Evolutionary conservation across 2,797 vertebrate species (phyloP).

Genomic region (Muscicapa comitata): DNA sequence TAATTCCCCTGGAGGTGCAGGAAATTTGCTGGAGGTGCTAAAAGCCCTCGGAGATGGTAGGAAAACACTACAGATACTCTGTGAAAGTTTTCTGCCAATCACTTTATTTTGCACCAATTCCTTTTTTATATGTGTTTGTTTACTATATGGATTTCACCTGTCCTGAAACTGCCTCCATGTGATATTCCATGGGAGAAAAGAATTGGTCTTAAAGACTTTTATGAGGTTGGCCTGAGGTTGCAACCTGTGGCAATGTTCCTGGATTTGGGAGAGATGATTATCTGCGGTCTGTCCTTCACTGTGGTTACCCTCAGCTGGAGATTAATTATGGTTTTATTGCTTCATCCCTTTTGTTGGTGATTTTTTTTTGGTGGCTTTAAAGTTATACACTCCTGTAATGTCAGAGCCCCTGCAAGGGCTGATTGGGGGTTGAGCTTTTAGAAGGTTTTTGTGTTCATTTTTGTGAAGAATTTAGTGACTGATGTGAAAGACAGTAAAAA

Average conservation of each 20-base stretch:
- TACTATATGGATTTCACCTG: not conserved
- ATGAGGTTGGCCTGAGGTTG: slow-evolving; percentile 32
- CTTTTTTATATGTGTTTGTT: slow-evolving; percentile 22
- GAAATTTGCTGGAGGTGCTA: slow-evolving; percentile 40
- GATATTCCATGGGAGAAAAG: not conserved
- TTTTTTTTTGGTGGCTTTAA: not conserved
- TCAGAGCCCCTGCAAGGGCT: not conserved
- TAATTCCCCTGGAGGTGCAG: slow-evolving; percentile 20
- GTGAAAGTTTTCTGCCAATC: not conserved
- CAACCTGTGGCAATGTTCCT: slow-evolving; percentile 41
- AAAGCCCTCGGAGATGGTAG: not conserved
- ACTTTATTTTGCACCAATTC: slow-evolving; percentile 12
- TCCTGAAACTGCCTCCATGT: not conserved
- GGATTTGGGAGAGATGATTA: slow-evolving; percentile 20
- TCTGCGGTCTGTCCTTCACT: not conserved
- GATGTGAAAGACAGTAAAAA: not conserved
- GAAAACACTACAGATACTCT: not conserved
- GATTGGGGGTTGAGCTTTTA: not conserved
- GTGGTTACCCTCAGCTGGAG: slow-evolving; percentile 9
- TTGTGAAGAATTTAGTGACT: not conserved
- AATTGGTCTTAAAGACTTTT: slow-evolving; percentile 42
- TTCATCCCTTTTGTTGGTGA: not conserved
- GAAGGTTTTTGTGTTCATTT: not conserved
- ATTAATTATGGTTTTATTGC: slow-evolving; percentile 36
- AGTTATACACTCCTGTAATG: not conserved